Conservation (phyloP, 2,113 vertebrate genomes). For the Malurus cyaneus region DNA sequence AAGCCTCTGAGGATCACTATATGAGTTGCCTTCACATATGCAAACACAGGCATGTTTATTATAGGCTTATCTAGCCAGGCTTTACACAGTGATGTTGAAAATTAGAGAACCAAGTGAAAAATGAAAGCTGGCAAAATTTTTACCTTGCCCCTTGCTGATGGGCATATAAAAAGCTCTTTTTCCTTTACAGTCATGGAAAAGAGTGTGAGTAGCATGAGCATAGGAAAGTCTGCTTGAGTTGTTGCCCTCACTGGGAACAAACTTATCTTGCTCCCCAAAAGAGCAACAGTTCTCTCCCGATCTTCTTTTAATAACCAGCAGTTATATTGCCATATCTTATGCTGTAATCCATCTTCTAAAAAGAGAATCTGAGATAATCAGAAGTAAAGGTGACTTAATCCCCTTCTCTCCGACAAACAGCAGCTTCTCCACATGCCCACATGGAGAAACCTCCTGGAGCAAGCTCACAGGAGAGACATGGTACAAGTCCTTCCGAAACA, state of each 20-base stretch:
- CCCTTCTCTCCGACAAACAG: neutral
- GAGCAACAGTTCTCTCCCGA: neutral
- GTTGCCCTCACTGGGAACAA: neutral
- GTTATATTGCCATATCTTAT: neutral
- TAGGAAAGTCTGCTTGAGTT: neutral
- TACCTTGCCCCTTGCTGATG: neutral
- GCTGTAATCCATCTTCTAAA: neutral
- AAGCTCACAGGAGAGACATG: neutral
- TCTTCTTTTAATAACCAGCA: neutral
- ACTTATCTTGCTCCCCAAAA: neutral
- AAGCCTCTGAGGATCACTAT: neutral
- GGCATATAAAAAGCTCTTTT: neutral
- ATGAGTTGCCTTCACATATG: neutral
- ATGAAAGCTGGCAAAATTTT: neutral
- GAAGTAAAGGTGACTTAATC: neutral
- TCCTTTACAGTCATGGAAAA: neutral
- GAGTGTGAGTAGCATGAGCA: neutral
- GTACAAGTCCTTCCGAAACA: neutral
- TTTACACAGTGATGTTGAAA: neutral
- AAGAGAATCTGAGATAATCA: neutral
- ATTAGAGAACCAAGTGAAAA: constrained; percentile 12
- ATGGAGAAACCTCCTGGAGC: neutral
- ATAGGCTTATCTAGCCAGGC: neutral
- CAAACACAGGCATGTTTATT: neutral
- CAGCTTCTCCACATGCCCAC: neutral